Evolutionary conservation across 2,113 vertebrate genomes (phyloP), one percentile per base, ranked within the genome.

Genomic region (Gavialis gangeticus): DNA sequence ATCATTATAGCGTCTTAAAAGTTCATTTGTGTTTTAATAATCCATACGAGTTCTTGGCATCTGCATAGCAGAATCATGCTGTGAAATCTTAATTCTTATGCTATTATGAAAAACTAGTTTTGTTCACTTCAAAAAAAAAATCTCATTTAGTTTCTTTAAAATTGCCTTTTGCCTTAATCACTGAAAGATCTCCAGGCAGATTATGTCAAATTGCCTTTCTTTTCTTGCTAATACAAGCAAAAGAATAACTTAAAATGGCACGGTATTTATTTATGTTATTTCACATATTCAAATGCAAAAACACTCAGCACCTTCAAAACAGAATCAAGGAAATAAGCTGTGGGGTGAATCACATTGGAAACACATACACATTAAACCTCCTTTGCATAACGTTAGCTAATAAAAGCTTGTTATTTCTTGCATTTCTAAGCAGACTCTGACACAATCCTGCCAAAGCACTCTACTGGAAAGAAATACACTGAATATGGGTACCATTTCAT

Each of bases 21-120:
- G n/a, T 95, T 93, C 55, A 94, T 93, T 95, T 96, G 27, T 92
- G 17, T 95, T 96, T 92, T 90, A 96, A 93, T 93, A 95, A 95
- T 82, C 67, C 60, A 27, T 79, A 85, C 0, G 12, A 94, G 34
- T 82, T 94, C 80, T 89, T 92, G 55, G 56, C 81, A 84, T 96
- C 63, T 93, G 11, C 85, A 12, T 60, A 89, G 17, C n/a, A 93
- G 30, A 28, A 87, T 79, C 92, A 90, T 78, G 63, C 90, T 95
- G 83, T 96, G 94, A 95, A 94, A 93, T 94, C 71, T 89, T 93
- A 93, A 95, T 96, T 96, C 89, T 87, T 88, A 87, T 27, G 62
- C 17, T 87, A 28, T 88, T 90, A 84, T 82, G 76, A 82, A 90
- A 85, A 91, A 12, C 16, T 57, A 28, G 11, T 67, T 96, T 87